Evolutionary conservation across 2,113 vertebrate species (phyloP).

Genomic region (Chiloscyllium plagiosum): DNA sequence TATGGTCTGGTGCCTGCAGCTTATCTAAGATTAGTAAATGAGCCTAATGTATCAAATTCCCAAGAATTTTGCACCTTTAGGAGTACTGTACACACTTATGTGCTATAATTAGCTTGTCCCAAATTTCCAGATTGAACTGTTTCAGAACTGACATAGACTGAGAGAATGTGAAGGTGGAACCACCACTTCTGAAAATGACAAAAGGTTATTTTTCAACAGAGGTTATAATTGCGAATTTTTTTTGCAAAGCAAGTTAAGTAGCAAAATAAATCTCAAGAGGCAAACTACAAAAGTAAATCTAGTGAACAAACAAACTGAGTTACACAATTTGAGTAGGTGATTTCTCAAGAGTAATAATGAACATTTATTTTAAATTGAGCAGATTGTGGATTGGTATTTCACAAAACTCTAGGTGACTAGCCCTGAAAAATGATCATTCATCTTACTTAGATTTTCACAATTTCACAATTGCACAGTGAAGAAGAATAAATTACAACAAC

Average conservation of each 20-base stretch:
- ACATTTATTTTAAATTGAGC: not conserved
- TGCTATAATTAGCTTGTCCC: not conserved
- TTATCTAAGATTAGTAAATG: not conserved
- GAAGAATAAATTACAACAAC: conserved; percentile 15
- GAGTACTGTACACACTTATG: not conserved
- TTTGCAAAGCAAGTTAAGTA: not conserved
- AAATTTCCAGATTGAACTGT: not conserved
- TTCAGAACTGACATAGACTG: not conserved
- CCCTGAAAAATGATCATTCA: not conserved
- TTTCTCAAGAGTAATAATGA: not conserved
- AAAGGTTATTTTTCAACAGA: not conserved
- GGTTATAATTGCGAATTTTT: not conserved
- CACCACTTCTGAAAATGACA: not conserved
- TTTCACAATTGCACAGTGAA: not conserved
- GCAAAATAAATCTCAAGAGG: not conserved
- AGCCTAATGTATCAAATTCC: not conserved
- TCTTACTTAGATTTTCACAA: not conserved
- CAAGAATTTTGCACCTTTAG: not conserved
- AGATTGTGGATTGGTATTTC: not conserved
- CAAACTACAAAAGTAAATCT: not conserved
- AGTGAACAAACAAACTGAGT: not conserved
- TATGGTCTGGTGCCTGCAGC: not conserved
- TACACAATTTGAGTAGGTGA: not conserved
- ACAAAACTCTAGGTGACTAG: not conserved
- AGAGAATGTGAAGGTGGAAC: not conserved